A percentile compares a stretch with the other conserved stretches of the same genome.
Evolutionary conservation across 2,888 invertebrate genomes (phyloP).

Genomic region (Zaprionus lineosus): DNA sequence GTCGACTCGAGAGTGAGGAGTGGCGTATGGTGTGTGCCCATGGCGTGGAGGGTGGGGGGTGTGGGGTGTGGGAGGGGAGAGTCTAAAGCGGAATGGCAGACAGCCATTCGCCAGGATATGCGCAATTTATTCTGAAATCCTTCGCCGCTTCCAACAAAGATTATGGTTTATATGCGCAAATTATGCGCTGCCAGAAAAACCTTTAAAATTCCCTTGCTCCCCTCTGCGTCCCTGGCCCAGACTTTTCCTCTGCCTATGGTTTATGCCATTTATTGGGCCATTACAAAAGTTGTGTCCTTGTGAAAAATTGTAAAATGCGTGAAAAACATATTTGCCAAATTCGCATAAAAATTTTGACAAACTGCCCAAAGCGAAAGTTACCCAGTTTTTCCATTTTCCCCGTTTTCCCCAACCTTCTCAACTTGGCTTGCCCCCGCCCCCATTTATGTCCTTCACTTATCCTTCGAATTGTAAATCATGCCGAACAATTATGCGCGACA

Average conservation of each 20-base stretch:
- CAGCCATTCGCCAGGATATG: slow-evolving; percentile 39
- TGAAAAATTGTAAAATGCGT: slow-evolving; percentile 29
- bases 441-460: too few species aligned
- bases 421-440: too few species aligned
- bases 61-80: not conserved
- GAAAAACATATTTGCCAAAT: slow-evolving; percentile 64
- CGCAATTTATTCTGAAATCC: slow-evolving; percentile 66
- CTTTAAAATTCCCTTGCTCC: slow-evolving; percentile 11
- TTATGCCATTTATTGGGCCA: slow-evolving; percentile 36
- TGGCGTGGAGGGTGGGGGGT: too few species aligned
- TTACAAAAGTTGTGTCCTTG: slow-evolving; percentile 38
- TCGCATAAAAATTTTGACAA: slow-evolving; percentile 49
- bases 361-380: slow-evolving; percentile 18
- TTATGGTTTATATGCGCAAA: slow-evolving; percentile 74
- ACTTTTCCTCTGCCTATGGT: not conserved
- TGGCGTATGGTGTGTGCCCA: too few species aligned
- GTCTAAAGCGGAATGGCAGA: not conserved
- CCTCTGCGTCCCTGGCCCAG: not conserved
- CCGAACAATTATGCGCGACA: slow-evolving; percentile 63
- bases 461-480: slow-evolving; percentile 67
- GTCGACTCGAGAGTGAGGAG: too few species aligned
- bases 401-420: too few species aligned
- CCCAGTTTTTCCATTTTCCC: too few species aligned
- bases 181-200: slow-evolving; percentile 57
- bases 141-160: slow-evolving; percentile 54